Evolutionary conservation across 2,113 vertebrate species (phyloP).

Genomic region (Emydocephalus ijimae): DNA sequence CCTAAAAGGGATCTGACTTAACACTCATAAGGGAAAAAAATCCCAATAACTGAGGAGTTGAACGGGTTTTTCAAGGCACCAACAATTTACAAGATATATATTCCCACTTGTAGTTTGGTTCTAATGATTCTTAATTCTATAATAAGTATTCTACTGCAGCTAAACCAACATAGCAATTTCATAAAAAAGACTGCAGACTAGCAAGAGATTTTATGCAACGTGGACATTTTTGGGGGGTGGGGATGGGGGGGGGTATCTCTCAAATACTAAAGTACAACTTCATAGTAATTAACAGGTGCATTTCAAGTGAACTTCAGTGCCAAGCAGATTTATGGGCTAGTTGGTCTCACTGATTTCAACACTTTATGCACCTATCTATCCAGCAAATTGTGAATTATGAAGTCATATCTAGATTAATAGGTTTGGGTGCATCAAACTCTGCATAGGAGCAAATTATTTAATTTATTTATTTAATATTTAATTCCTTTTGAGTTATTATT

Average conservation of each 20-base stretch:
- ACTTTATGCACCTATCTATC: neutral
- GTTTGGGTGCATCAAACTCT: neutral
- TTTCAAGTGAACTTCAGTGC: conserved; percentile 6
- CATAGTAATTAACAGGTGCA: neutral
- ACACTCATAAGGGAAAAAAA: conserved; percentile 2
- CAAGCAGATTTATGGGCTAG: neutral
- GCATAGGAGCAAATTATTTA: neutral
- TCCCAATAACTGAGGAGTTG: neutral
- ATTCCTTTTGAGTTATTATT: neutral
- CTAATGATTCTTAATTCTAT: neutral
- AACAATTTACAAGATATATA: conserved; percentile 9
- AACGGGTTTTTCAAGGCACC: conserved; percentile 38
- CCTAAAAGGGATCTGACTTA: neutral
- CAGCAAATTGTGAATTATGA: neutral
- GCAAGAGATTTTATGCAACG: neutral
- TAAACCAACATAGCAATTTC: conserved; percentile 34
- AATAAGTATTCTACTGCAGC: conserved; percentile 32
- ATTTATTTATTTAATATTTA: neutral
- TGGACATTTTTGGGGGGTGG: neutral
- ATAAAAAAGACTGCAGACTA: conserved; percentile 37
- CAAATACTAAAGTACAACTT: neutral
- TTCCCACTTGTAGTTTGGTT: conserved; percentile 3
- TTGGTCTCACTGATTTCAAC: neutral
- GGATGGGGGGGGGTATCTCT: conserved; percentile 16
- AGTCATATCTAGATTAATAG: neutral